Conservation (phyloP, 2,797 vertebrate species). For the Orestias chungarensis region DNA sequence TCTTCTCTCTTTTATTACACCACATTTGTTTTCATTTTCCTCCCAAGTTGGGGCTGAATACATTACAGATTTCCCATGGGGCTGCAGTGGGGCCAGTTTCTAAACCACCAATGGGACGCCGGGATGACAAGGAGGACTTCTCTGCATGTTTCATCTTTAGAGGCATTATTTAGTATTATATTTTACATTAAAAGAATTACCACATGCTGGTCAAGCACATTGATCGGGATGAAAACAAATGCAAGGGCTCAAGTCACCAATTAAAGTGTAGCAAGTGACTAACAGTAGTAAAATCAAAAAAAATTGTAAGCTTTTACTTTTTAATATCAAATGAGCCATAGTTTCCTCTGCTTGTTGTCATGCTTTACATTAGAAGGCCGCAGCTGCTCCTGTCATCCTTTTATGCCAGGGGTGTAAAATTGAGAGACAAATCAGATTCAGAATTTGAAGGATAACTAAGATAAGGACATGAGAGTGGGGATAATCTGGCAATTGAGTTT, state of each 20-base stretch:
- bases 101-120: constrained; percentile 65
- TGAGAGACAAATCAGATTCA: constrained; percentile 64
- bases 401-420: constrained; percentile 56
- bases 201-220: constrained; percentile 43
- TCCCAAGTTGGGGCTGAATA: constrained; percentile 79
- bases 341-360: constrained; percentile 9
- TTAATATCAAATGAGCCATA: constrained; percentile 4
- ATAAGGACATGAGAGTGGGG: constrained; percentile 60
- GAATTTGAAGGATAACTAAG: constrained; percentile 56
- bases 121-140: constrained; percentile 70
- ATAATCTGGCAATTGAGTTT: constrained; percentile 73
- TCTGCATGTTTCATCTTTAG: constrained; percentile 73
- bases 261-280: not conserved
- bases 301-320: constrained; percentile 14
- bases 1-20: constrained; percentile 82
- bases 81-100: constrained; percentile 47
- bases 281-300: constrained; percentile 4
- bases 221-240: constrained; percentile 31
- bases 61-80: constrained; percentile 79
- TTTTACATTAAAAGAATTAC: constrained; percentile 63
- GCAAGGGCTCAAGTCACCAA: constrained; percentile 19
- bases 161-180: constrained; percentile 70
- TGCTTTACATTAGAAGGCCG: constrained; percentile 45
- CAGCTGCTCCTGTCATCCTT: constrained; percentile 12
- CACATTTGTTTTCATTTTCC: constrained; percentile 84